phyloP scores from a whole-genome alignment of 2,888 invertebrate species.

The Mallateleia sp. region DNA sequence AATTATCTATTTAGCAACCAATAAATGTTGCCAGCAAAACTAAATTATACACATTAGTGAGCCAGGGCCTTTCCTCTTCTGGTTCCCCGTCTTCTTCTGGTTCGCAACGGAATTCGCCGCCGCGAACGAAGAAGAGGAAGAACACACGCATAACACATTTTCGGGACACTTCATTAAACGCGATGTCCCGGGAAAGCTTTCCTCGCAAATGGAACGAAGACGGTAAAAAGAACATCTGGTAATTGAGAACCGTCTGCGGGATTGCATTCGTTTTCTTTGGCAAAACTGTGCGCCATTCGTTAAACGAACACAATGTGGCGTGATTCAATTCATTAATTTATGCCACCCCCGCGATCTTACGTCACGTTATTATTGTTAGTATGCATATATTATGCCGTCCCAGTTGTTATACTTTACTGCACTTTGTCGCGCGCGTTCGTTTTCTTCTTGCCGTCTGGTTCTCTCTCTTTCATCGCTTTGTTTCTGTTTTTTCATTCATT shows the following conservation, averaged over 20 bases:
- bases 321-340: conserved; percentile 63
- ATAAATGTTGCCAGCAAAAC: no score
- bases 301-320: conserved; percentile 32
- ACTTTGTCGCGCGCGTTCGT: conserved; percentile 8
- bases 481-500: background rate
- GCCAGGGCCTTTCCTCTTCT: conserved; percentile 43
- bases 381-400: conserved; percentile 43
- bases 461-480: background rate
- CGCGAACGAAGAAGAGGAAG: conserved; percentile 9
- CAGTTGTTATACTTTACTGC: conserved; percentile 14
- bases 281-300: conserved; percentile 9
- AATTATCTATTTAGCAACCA: no score
- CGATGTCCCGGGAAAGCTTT: conserved; percentile 43
- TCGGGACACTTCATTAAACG: conserved; percentile 69
- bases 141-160: conserved; percentile 52
- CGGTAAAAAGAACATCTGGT: conserved; percentile 46
- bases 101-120: conserved; percentile 17
- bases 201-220: conserved; percentile 50
- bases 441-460: background rate
- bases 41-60: conserved; percentile 75
- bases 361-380: conserved; percentile 43
- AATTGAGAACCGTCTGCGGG: conserved; percentile 57
- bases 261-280: conserved; percentile 32
- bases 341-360: conserved; percentile 40
- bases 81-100: conserved; percentile 38